Evolutionary conservation across 2,113 vertebrate genomes (phyloP).

Genomic region (Echinops telfairi): DNA sequence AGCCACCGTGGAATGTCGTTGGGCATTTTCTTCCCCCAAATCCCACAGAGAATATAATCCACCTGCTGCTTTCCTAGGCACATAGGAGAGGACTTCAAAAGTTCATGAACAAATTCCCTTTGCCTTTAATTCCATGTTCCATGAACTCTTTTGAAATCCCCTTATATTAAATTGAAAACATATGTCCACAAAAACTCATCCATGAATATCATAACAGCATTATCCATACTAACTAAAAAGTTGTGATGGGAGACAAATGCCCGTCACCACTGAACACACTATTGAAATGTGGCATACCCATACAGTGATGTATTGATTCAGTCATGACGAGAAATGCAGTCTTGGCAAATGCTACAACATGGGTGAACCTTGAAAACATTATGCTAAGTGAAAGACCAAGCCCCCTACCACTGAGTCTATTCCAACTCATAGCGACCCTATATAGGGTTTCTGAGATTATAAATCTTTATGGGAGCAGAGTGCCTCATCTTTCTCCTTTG

Average conservation of each 20-base stretch:
- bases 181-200: not conserved
- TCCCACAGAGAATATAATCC: not conserved
- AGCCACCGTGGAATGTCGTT: slow-evolving; percentile 4
- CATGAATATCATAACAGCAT: not conserved
- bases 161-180: not conserved
- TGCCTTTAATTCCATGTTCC: too few relatives aligned
- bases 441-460: too few relatives aligned
- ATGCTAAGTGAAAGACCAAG: too few relatives aligned
- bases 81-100: not conserved
- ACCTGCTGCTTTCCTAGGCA: not conserved
- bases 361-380: too few relatives aligned
- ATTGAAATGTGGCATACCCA: not conserved
- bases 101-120: too few relatives aligned
- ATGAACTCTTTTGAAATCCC: too few relatives aligned
- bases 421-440: too few relatives aligned
- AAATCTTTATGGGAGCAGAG: too few relatives aligned
- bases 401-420: too few relatives aligned
- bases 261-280: not conserved
- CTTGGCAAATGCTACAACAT: not conserved
- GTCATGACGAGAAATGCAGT: not conserved
- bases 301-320: not conserved
- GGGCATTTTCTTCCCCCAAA: not conserved
- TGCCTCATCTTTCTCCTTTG: too few relatives aligned
- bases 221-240: not conserved
- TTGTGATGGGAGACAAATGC: not conserved